Conservation (phyloP, 2,888 invertebrate genomes). For the Rhopalosiphum nymphaeae region DNA sequence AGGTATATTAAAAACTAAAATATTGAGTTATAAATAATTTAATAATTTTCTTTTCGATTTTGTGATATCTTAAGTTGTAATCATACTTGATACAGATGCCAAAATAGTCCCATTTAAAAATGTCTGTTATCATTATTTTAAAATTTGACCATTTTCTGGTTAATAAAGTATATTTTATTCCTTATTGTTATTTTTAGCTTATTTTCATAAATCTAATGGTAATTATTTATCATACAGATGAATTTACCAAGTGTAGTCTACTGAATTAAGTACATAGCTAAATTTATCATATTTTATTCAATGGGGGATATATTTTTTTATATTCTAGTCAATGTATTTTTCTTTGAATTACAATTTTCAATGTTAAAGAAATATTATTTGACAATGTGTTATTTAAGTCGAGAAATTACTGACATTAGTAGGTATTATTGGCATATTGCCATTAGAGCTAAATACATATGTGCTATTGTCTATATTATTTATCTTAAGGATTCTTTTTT, state of each 20-base stretch:
- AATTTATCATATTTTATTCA: constrained; percentile 1
- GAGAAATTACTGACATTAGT: not conserved
- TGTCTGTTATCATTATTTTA: not conserved
- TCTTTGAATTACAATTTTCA: not conserved
- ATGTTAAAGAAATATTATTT: not conserved
- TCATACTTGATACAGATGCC: not conserved
- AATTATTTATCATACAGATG: not conserved
- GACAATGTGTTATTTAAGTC: not conserved
- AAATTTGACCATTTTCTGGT: not conserved
- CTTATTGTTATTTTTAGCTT: not conserved
- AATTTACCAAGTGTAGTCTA: not conserved
- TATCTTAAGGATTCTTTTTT: not conserved
- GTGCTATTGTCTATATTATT: not conserved
- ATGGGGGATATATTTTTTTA: not conserved
- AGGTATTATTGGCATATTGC: not conserved
- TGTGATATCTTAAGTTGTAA: not conserved
- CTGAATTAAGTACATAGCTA: not conserved
- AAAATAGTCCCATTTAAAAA: not conserved
- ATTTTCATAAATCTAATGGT: not conserved
- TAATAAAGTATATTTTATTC: not conserved
- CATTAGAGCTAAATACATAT: constrained; percentile 21
- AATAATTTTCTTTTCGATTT: not conserved
- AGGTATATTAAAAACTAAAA: not conserved
- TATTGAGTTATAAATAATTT: not conserved
- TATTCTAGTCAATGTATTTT: not conserved